These are phyloP conservation scores for Sarcophaga carnaria DNA, from an alignment of 2,888 invertebrate genomes.

Conservation along the genomic window DNA sequence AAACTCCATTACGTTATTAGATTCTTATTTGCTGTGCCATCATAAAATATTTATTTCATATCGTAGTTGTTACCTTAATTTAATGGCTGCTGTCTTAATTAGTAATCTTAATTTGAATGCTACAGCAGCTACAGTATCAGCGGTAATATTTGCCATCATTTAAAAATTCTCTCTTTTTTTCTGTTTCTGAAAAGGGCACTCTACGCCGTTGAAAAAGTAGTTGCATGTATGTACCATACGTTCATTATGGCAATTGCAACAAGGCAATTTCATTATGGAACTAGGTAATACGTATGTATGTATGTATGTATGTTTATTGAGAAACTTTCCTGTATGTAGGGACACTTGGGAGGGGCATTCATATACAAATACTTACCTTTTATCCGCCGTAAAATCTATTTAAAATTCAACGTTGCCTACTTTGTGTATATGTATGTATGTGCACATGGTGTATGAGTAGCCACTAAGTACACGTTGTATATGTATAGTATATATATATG, in stretches of 20 bases:
- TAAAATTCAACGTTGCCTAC: constrained; percentile 55
- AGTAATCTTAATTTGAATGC: constrained; percentile 46
- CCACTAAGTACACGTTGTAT: too few species aligned
- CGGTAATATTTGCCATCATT: constrained; percentile 50
- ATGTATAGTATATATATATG: constrained; percentile 11
- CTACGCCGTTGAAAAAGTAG: too few species aligned
- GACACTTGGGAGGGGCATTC: neutral
- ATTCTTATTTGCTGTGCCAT: neutral
- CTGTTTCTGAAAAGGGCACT: too few species aligned
- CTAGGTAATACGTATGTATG: too few species aligned
- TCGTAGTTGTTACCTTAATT: neutral
- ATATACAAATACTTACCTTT: neutral
- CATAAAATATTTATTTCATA: constrained; percentile 16
- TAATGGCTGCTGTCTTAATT: constrained; percentile 51
- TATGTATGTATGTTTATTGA: too few species aligned
- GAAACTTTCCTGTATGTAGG: neutral
- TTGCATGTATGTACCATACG: too few species aligned
- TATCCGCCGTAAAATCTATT: constrained; percentile 28
- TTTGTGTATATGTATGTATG: neutral
- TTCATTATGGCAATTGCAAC: too few species aligned
- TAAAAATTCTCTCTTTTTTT: constrained; percentile 39
- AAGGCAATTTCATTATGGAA: too few species aligned
- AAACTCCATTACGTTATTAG: too few species aligned
- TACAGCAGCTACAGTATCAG: constrained; percentile 25
- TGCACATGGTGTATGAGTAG: constrained; percentile 43